Evolutionary conservation across 2,888 invertebrate species (phyloP).

Genomic region (Neelides folsomi): DNA sequence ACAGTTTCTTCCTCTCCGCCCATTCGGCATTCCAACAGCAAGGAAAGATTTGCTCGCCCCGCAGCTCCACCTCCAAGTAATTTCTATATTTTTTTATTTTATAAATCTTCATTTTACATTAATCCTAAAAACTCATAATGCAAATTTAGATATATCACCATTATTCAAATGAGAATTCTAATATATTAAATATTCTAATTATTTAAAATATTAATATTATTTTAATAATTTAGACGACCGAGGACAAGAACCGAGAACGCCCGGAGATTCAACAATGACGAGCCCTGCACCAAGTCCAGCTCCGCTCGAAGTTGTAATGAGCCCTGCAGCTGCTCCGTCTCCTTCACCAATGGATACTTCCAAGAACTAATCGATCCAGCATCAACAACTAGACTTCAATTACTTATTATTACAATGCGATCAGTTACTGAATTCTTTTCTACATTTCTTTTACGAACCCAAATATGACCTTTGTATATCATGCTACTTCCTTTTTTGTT

Average conservation of each 20-base stretch:
- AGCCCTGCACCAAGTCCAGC: conserved; percentile 32
- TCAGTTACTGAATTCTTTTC: no score
- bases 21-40: conserved; percentile 28
- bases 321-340: conserved; percentile 26
- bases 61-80: conserved; percentile 28
- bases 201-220: background rate
- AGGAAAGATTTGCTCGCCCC: conserved; percentile 32
- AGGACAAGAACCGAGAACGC: conserved; percentile 30
- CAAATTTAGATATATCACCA: no score
- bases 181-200: no score
- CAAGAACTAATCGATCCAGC: conserved; percentile 5
- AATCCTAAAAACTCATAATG: no score
- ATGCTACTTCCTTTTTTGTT: no score
- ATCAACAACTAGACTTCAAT: background rate
- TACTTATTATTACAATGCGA: background rate
- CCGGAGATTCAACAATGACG: conserved; percentile 30
- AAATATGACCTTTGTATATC: no score
- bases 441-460: no score
- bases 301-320: conserved; percentile 28
- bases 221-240: conserved; percentile 16
- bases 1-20: conserved; percentile 30
- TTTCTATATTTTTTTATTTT: background rate
- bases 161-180: no score
- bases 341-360: conserved; percentile 31
- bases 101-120: background rate